Base-by-base conservation (phyloP, 2,113 vertebrate genomes). In the Isichthys henryi region DNA sequence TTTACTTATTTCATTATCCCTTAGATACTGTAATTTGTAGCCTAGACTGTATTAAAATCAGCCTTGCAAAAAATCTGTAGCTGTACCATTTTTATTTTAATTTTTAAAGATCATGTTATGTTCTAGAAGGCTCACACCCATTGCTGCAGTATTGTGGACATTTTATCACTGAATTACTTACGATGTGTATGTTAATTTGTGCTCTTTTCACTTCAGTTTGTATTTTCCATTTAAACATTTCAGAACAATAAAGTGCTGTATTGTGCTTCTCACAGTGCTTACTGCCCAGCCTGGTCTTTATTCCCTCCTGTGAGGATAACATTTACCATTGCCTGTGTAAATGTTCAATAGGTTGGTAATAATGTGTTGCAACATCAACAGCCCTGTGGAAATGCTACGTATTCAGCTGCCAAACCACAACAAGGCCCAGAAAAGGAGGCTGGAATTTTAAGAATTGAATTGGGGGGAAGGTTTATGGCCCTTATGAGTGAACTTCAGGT, bases 181-280 rank as follows among this genome's bases (percentile, higher is more conserved):
- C 95, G 96, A 96, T 97, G 97, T 92, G 96, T 98, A 96, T 97
- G 95, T 97, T 96, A 96, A 96, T 97, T 97, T 97, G 96, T 98
- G 97, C 97, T 96, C 95, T 94, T 92, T 93, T 91, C 91, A 97
- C 96, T 97, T 96, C 94, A 96, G 96, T 89, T 97, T 97, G 96
- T 97, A 94, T 96, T 94, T 95, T 96, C 97, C 97, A 97, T 97
- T 97, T 96, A 97, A 97, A 96, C 97, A 98, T 98, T 95, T 95
- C 97, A 97, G 96, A 98, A 95, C 89, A 96, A 99, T 99, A 99
- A 99, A 98, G 97, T 98, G 97, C 97, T 98, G 97, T 98, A 97
- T 97, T 97, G 97, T 99, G 97, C 97, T 98, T 97, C 97, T 97
- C 97, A 97, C 96, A 95, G 91, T 93, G 90, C 88, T 77, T 3